Evolutionary conservation across 2,113 vertebrate genomes (phyloP).

Genomic region (Scophthalmus maximus): DNA sequence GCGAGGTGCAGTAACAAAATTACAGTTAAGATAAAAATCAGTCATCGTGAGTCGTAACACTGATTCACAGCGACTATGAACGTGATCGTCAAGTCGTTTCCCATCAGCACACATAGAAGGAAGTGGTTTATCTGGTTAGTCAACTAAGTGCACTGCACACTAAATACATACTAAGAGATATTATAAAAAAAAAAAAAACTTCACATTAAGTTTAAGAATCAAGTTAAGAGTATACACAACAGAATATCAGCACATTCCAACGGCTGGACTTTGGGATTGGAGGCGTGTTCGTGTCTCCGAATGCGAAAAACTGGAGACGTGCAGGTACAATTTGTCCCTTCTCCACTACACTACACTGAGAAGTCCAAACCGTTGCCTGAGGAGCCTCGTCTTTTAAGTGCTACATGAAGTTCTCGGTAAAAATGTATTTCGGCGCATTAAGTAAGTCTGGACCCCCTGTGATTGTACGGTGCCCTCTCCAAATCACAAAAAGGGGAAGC

Average conservation of each 20-base stretch:
- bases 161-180: slow-evolving; percentile 5
- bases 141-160: slow-evolving; percentile 35
- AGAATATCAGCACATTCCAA: slow-evolving; percentile 1
- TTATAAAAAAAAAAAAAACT: neutral
- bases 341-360: neutral
- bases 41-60: neutral
- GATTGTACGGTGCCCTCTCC: neutral
- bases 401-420: neutral
- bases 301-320: neutral
- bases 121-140: slow-evolving; percentile 28
- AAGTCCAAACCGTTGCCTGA: neutral
- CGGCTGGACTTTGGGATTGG: neutral
- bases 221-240: neutral
- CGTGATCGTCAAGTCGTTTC: slow-evolving; percentile 15
- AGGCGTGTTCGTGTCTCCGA: slow-evolving; percentile 28
- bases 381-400: neutral
- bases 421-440: no score
- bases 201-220: neutral
- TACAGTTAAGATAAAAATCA: neutral
- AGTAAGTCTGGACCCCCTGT: slow-evolving; percentile 19
- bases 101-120: neutral
- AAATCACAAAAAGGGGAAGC: slow-evolving; percentile 17
- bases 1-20: neutral
- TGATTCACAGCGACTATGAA: slow-evolving; percentile 26
- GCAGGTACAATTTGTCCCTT: neutral